A percentile compares a stretch with the other conserved stretches of the same genome.
These are phyloP conservation scores for Staurois parvus DNA, from an alignment of 2,797 vertebrate species.

Conservation along the genomic window DNA sequence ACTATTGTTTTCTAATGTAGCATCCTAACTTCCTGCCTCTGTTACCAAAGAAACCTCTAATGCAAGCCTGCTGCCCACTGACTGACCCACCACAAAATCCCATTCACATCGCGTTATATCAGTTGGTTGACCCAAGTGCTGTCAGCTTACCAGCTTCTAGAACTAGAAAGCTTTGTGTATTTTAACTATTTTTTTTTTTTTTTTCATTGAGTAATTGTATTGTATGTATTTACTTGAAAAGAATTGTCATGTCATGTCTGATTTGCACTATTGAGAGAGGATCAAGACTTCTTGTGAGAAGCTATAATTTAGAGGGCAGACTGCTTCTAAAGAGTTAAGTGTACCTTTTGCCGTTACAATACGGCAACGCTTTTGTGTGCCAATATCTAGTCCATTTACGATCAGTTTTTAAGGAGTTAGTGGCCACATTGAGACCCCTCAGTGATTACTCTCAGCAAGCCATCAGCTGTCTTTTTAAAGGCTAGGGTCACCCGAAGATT, in stretches of 20 bases:
- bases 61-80: slow-evolving; percentile 76
- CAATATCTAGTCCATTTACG: not conserved
- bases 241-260: slow-evolving; percentile 78
- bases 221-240: slow-evolving; percentile 83
- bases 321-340: slow-evolving; percentile 71
- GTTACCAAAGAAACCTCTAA: slow-evolving; percentile 94
- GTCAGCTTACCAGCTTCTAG: slow-evolving; percentile 72
- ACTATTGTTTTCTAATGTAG: slow-evolving; percentile 72
- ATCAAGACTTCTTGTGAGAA: slow-evolving; percentile 73
- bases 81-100: slow-evolving; percentile 54
- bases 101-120: slow-evolving; percentile 70
- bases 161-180: slow-evolving; percentile 71
- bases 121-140: slow-evolving; percentile 74
- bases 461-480: too few relatives aligned
- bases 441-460: too few relatives aligned
- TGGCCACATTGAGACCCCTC: not conserved
- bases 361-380: not conserved
- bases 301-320: slow-evolving; percentile 78
- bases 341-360: not conserved
- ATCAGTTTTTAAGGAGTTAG: not conserved
- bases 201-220: slow-evolving; percentile 70
- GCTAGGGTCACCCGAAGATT: not conserved
- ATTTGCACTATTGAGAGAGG: slow-evolving; percentile 89
- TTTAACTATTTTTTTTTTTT: slow-evolving; percentile 53
- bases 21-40: slow-evolving; percentile 83